Conservation (phyloP, 2,888 invertebrate genomes). For the Biston betularia region DNA sequence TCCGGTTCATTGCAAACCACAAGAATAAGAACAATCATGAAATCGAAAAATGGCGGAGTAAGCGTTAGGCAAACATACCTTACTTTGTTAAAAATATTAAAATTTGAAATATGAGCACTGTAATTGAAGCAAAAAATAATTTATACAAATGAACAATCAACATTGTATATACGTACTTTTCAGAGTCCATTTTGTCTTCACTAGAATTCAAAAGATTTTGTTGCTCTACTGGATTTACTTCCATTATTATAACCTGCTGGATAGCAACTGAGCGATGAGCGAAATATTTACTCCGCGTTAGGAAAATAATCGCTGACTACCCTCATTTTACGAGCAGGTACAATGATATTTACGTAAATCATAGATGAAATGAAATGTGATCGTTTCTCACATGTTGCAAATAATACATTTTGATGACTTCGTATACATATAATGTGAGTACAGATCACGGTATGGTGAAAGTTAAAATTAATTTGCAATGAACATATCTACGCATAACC, state of each 20-base stretch:
- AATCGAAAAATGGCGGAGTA: slow-evolving; percentile 13
- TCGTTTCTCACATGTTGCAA: neutral
- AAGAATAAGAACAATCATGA: slow-evolving; percentile 14
- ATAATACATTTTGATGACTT: neutral
- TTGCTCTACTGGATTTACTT: slow-evolving; percentile 34
- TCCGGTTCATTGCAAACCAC: slow-evolving; percentile 17
- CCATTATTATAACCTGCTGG: slow-evolving; percentile 44
- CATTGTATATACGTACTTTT: slow-evolving; percentile 35
- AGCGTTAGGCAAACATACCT: slow-evolving; percentile 5
- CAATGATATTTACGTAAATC: slow-evolving; percentile 1
- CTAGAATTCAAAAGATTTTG: slow-evolving; percentile 32
- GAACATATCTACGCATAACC: no score
- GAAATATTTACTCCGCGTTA: neutral
- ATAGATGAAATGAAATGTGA: slow-evolving; percentile 6
- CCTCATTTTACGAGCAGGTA: slow-evolving; percentile 16
- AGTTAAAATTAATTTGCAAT: neutral
- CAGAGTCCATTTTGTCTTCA: slow-evolving; percentile 34
- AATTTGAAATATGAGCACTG: slow-evolving; percentile 1
- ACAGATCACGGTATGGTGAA: neutral
- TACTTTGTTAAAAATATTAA: neutral
- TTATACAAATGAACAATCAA: neutral
- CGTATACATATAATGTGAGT: neutral
- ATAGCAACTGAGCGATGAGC: slow-evolving; percentile 22
- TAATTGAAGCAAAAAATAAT: neutral
- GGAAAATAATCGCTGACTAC: slow-evolving; percentile 16